A percentile compares a stretch with the other conserved stretches of the same genome.
Conservation (phyloP, 2,888 invertebrate genomes). For the Noctua pronuba region DNA sequence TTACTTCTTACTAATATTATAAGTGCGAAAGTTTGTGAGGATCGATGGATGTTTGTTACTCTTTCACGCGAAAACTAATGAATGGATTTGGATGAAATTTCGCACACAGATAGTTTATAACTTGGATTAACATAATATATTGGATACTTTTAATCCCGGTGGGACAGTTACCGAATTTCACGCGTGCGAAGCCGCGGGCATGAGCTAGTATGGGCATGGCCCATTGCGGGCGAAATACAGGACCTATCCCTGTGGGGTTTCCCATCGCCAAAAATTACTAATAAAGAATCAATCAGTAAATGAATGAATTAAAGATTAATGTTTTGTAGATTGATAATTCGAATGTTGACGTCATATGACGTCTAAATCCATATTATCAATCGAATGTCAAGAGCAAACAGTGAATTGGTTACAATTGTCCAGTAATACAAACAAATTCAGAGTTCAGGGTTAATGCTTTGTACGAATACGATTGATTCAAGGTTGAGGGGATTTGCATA, state of each 20-base stretch:
- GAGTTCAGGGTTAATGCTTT: conserved; percentile 42
- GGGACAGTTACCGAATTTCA: no score
- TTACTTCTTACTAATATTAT: no score
- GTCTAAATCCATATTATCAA: conserved; percentile 16
- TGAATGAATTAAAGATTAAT: background rate
- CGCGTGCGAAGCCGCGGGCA: no score
- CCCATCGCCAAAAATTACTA: background rate
- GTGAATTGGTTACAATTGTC: conserved; percentile 51
- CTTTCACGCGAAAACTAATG: no score
- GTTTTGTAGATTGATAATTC: background rate
- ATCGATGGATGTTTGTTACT: no score
- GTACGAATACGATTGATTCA: conserved; percentile 10
- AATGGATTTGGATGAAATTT: no score
- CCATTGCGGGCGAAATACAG: background rate
- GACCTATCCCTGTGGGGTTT: no score
- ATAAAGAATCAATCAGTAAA: background rate
- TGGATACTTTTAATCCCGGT: no score
- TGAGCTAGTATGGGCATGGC: no score
- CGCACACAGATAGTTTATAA: no score
- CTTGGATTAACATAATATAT: no score
- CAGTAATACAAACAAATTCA: conserved; percentile 21
- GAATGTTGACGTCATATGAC: conserved; percentile 3
- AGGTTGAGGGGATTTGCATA: conserved; percentile 29
- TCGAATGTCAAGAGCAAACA: conserved; percentile 46
- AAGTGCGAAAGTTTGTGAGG: no score